phyloP scores from a whole-genome alignment of 1,140 invertebrate genomes.

The Galleria mellonella region DNA sequence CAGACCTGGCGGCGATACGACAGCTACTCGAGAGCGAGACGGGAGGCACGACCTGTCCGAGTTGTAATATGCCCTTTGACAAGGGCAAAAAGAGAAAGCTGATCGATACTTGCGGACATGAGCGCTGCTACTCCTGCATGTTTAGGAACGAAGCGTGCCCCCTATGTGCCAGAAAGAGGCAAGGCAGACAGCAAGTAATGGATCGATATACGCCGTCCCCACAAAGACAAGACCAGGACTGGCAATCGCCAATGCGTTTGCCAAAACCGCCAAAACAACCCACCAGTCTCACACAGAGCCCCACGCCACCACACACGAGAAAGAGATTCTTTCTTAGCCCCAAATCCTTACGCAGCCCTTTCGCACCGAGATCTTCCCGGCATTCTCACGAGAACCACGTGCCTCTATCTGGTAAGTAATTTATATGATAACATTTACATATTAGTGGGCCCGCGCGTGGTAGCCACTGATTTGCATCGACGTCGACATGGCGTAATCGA shows the following conservation, averaged over 20 bases:
- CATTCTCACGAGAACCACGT: slow-evolving; percentile 70
- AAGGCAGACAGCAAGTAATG: slow-evolving; percentile 43
- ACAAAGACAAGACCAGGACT: slow-evolving; percentile 60
- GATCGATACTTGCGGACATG: slow-evolving; percentile 95
- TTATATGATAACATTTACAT: slow-evolving; percentile 44
- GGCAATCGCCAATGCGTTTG: slow-evolving; percentile 56
- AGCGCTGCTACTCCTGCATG: slow-evolving; percentile 94
- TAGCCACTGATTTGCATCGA: slow-evolving; percentile 41
- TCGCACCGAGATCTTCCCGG: slow-evolving; percentile 68
- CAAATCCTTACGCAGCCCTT: slow-evolving; percentile 83
- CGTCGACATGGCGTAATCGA: slow-evolving; percentile 36
- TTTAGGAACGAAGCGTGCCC: slow-evolving; percentile 93
- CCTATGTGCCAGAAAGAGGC: slow-evolving; percentile 80
- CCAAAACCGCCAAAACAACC: slow-evolving; percentile 67
- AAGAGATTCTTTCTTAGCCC: slow-evolving; percentile 87
- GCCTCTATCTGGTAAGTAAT: slow-evolving; percentile 80
- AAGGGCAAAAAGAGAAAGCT: slow-evolving; percentile 95
- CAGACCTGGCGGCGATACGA: slow-evolving; percentile 64
- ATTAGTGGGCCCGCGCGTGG: slow-evolving; percentile 46
- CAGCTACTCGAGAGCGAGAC: slow-evolving; percentile 67
- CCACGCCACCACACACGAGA: slow-evolving; percentile 85
- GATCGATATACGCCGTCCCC: slow-evolving; percentile 70
- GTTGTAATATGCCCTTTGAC: slow-evolving; percentile 94
- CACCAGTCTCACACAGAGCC: slow-evolving; percentile 76
- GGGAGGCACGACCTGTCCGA: slow-evolving; percentile 81